Evolutionary conservation across 2,888 invertebrate species (phyloP).

Genomic region (Aphidoletes aphidimyza): DNA sequence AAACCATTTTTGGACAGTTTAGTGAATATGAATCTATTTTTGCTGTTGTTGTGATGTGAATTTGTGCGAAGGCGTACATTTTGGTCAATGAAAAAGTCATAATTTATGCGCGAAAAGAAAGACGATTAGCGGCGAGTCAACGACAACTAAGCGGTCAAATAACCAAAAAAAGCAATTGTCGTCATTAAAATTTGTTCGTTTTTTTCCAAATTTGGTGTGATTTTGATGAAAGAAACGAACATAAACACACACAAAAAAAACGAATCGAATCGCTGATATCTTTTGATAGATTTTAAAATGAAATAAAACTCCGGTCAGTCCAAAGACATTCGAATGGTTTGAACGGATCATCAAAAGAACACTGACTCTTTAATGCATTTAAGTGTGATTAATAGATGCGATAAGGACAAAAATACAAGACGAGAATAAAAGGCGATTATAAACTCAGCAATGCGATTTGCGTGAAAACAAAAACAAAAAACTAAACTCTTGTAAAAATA

Average conservation of each 20-base stretch:
- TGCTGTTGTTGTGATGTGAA: not conserved
- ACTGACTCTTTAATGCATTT: slow-evolving; percentile 31
- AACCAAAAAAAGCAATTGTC: not conserved
- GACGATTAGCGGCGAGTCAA: slow-evolving; percentile 21
- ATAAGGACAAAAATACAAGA: slow-evolving; percentile 13
- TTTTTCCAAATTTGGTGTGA: slow-evolving; percentile 6
- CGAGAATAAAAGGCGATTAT: too few species aligned
- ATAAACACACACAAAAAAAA: too few species aligned
- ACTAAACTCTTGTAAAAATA: not conserved
- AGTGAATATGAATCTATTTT: too few species aligned
- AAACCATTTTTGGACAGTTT: slow-evolving; percentile 30
- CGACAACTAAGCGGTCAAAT: slow-evolving; percentile 12
- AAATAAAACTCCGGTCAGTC: too few species aligned
- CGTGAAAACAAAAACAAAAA: not conserved
- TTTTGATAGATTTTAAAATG: not conserved
- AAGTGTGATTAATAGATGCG: not conserved
- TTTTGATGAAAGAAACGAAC: slow-evolving; percentile 12
- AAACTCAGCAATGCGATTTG: not conserved
- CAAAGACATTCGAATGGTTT: not conserved
- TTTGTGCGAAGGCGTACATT: slow-evolving; percentile 28
- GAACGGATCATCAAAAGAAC: not conserved
- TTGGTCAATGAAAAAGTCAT: slow-evolving; percentile 41
- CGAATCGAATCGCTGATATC: too few species aligned
- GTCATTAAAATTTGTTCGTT: not conserved
- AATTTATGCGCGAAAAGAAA: slow-evolving; percentile 48